These are phyloP conservation scores for Neodiprion lecontei DNA, from an alignment of 1,140 invertebrate species.

Conservation along the genomic window DNA sequence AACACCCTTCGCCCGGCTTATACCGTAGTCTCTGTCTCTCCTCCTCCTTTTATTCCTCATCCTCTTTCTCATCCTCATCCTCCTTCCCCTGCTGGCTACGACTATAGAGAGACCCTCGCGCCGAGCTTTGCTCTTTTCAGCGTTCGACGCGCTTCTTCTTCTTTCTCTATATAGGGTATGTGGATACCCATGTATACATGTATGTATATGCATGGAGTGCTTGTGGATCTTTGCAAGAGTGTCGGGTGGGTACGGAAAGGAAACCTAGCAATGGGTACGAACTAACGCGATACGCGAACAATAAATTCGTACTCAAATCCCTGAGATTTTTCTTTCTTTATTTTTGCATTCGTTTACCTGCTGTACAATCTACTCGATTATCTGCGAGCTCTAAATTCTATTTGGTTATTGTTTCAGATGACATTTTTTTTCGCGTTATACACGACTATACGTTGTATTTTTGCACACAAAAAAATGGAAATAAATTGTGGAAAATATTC, in stretches of 20 bases:
- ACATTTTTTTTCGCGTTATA: no score
- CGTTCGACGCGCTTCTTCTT: background rate
- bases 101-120: constrained; percentile 11
- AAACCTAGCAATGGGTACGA: background rate
- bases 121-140: constrained; percentile 28
- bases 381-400: no score
- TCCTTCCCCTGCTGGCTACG: background rate
- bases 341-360: no score
- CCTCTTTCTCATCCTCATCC: background rate
- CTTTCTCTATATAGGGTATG: background rate
- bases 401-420: no score
- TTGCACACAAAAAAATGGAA: no score
- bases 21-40: constrained; percentile 1
- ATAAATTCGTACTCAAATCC: background rate
- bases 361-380: no score
- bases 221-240: background rate
- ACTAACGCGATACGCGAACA: background rate
- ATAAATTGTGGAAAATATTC: no score
- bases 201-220: background rate
- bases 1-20: background rate
- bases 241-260: background rate
- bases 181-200: background rate
- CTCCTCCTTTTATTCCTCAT: background rate
- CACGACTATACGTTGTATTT: no score
- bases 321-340: no score